Base-by-base conservation (phyloP, 2,888 invertebrate genomes). In the Epinotia nisella region DNA sequence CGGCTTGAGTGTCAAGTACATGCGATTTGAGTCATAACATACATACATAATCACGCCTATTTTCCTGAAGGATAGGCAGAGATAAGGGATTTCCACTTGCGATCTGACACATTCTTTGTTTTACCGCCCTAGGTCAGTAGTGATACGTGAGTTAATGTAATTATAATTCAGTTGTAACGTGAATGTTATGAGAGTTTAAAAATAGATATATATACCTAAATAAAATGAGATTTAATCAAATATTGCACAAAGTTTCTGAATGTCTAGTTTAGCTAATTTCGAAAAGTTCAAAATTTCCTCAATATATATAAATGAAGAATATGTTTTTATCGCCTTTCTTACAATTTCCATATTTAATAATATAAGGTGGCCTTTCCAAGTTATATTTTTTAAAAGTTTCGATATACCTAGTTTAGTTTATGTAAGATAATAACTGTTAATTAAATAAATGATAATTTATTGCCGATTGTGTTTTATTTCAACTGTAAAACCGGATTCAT, bases 281-380 rank as follows among this genome's bases (percentile, higher is more conserved):
- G 11, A 39, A 59, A 61, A 58, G 70, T 74, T 67, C 71, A 71
- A 71, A 53, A 53, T 64, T 41, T 51, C 15, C 24, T 51, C 51
- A 51, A 60, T 58, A 64, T 51, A 67, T 39, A 62, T 49, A 71
- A 70, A 74, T 68, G 58, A 65, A 13, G 62, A 55, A 71, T 71
- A 68, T 68, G 67, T 71, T 62, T 71, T 29, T 71, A 71, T 64
- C 67, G 29, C 64, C 9, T 65, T 71, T 79, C 75, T 79, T 76
- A 79, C 77, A 5, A 29, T 7, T 80, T 77, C 70, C 80, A 81
- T 79, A 61, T 74, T 41, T 58, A 76, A 75, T 77, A 77, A 75
- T 75, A 76, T 81, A 89, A 89, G 89, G 91, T 90, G 92, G 93
- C 92, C 93, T 93, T 93, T 93, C 92, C 92, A 92, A 87, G 86